Evolutionary conservation across 2,113 vertebrate genomes (phyloP), one percentile per base, ranked within the genome.

Genomic region (Kobus ellipsiprymnus): DNA sequence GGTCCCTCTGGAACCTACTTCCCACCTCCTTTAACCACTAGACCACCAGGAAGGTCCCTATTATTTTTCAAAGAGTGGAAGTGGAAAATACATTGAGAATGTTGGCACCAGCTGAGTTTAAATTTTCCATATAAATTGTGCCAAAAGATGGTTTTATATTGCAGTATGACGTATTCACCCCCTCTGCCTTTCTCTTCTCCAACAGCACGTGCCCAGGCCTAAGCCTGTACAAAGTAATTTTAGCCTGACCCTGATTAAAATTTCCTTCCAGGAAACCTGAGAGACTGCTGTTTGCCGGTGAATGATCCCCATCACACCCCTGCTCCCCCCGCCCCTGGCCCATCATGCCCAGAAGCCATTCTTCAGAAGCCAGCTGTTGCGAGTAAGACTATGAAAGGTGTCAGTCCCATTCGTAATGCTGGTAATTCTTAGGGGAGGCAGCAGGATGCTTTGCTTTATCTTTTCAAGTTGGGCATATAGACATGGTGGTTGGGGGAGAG

Each of bases 291-390:
- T 94, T 96, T 93, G 94, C 3, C 0, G 13, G 33, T 1, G 23
- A 74, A 2, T 30, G 71, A 94, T 19, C 30, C 62, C 15, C 94
- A 85, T 90, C 6, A 15, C 13, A 30, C 86, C 89, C 87, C 57
- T 40, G 95, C 91, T 48, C 52, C 17, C 52, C 52, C 52, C 0
- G 17, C 48, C 48, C 13, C 48, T 14, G 48, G 12, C 48, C 48
- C 48, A 48, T 95, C 23, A 48, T 36, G 40, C 97, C 97, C 0
- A 1, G 83, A 98, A 96, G 94, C 93, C 95, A 16, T 90, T 97
- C 0, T 0, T 96, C 98, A 95, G 94, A 91, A 71, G 87, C 92
- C 98, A 95, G 98, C 96, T 97, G 97, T 87, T 95, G 96, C 16
- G 60, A 97, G 77, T 29, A 91, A 97, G 71, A 36, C 95, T 97